phyloP scores from a whole-genome alignment of 2,888 invertebrate species.

The Arge pagana region DNA sequence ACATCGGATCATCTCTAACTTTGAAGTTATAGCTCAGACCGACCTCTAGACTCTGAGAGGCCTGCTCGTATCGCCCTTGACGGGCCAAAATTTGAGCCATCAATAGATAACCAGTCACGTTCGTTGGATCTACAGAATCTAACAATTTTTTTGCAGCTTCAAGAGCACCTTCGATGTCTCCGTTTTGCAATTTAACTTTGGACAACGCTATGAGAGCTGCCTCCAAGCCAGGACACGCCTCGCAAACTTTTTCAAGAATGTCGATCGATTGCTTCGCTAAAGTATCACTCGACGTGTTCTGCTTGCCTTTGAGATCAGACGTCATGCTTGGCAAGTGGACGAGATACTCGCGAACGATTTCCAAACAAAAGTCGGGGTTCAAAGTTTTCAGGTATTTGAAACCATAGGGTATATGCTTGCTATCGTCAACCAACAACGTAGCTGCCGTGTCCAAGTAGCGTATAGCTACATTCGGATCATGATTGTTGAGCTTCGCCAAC shows the following conservation, averaged over 20 bases:
- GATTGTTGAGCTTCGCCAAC: conserved; percentile 68
- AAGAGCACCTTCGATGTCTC: conserved; percentile 75
- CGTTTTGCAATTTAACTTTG: conserved; percentile 79
- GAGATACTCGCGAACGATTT: conserved; percentile 77
- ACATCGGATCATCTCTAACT: conserved; percentile 88
- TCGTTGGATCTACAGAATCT: conserved; percentile 75
- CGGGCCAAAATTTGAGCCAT: conserved; percentile 84
- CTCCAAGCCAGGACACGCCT: conserved; percentile 82
- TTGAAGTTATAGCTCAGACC: conserved; percentile 92
- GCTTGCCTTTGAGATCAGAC: conserved; percentile 4
- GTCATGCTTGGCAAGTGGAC: conserved; percentile 68
- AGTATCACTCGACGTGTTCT: conserved; percentile 11
- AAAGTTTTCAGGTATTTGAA: conserved; percentile 73
- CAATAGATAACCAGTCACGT: conserved; percentile 82
- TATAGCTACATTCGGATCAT: conserved; percentile 63
- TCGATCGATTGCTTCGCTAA: conserved; percentile 63
- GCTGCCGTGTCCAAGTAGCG: conserved; percentile 66
- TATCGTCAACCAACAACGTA: conserved; percentile 62
- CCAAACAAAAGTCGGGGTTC: conserved; percentile 85
- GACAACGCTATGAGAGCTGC: conserved; percentile 72
- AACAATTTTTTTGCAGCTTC: conserved; percentile 73
- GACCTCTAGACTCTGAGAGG: conserved; percentile 84
- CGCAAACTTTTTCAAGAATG: conserved; percentile 73
- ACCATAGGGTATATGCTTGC: conserved; percentile 70
- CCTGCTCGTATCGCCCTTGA: conserved; percentile 72